phyloP scores from a whole-genome alignment of 2,113 vertebrate species.

The Bucco capensis region DNA sequence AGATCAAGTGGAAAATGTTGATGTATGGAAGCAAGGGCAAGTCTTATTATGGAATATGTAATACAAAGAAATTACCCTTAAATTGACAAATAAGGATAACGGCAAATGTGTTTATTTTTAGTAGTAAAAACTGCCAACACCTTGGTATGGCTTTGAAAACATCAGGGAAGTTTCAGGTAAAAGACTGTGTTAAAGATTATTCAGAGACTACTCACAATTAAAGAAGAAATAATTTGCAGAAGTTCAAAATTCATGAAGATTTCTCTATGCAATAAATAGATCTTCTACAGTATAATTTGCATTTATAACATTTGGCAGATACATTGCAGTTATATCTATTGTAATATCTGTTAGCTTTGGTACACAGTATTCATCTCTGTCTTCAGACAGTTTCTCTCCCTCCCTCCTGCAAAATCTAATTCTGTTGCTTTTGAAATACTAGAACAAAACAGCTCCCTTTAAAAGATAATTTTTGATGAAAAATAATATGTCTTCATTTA shows the following conservation, averaged over 20 bases:
- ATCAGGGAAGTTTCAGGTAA: not conserved
- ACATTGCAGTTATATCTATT: not conserved
- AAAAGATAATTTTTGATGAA: not conserved
- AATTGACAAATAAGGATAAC: not conserved
- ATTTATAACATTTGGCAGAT: not conserved
- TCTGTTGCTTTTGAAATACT: not conserved
- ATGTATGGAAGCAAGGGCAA: not conserved
- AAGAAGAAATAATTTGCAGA: not conserved
- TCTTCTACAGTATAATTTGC: not conserved
- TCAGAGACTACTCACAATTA: not conserved
- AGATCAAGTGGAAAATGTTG: not conserved
- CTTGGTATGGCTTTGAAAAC: not conserved
- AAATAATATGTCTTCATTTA: not conserved
- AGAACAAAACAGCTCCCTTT: not conserved
- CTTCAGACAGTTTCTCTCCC: not conserved
- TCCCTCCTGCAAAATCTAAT: not conserved
- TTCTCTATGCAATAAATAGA: not conserved
- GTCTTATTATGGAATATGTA: not conserved
- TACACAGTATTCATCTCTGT: not conserved
- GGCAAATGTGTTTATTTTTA: not conserved
- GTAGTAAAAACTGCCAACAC: rapidly evolving
- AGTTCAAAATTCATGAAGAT: not conserved
- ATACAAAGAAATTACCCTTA: not conserved
- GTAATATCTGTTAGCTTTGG: conserved; percentile 5
- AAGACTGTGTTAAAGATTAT: not conserved